Conservation (phyloP, 2,113 vertebrate species). For the Sphaerodactylus townsendi region DNA sequence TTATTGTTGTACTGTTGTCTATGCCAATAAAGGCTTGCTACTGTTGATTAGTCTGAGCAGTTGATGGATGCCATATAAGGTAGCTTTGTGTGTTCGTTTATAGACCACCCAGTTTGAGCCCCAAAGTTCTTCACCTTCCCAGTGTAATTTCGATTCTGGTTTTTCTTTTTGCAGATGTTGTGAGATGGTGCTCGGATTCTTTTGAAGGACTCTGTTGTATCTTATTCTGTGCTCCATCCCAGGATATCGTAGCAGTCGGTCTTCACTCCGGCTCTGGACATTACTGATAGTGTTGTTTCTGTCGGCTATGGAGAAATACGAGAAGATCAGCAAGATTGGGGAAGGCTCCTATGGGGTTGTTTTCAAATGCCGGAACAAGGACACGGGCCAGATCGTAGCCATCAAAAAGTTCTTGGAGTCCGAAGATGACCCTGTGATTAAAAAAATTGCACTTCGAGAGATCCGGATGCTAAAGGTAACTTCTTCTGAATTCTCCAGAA, state of each 20-base stretch:
- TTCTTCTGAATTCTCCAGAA: neutral
- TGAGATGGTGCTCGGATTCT: too few relatives aligned
- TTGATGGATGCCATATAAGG: too few relatives aligned
- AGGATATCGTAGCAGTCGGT: neutral
- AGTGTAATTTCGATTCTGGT: too few relatives aligned
- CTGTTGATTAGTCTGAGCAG: too few relatives aligned
- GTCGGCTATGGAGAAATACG: slow-evolving; percentile 90
- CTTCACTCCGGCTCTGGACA: neutral
- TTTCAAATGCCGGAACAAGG: slow-evolving; percentile 92
- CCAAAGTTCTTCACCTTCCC: neutral
- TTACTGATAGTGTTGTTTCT: neutral
- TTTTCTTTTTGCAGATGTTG: neutral
- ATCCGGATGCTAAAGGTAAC: slow-evolving; percentile 93
- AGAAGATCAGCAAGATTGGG: slow-evolving; percentile 91
- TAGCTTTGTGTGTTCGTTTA: too few relatives aligned
- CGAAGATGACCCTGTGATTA: slow-evolving; percentile 92
- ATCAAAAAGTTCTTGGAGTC: slow-evolving; percentile 97
- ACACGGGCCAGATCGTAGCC: slow-evolving; percentile 91
- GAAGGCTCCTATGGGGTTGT: slow-evolving; percentile 95
- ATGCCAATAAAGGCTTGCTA: too few relatives aligned
- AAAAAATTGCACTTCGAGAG: slow-evolving; percentile 92
- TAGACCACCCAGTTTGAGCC: neutral
- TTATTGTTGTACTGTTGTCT: too few relatives aligned
- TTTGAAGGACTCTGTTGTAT: neutral
- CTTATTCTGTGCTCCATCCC: too few relatives aligned